Evolutionary conservation across 1,140 invertebrate species (phyloP), one percentile per base, ranked within the genome.

Genomic region (Stenopsyche tienmushanensis): DNA sequence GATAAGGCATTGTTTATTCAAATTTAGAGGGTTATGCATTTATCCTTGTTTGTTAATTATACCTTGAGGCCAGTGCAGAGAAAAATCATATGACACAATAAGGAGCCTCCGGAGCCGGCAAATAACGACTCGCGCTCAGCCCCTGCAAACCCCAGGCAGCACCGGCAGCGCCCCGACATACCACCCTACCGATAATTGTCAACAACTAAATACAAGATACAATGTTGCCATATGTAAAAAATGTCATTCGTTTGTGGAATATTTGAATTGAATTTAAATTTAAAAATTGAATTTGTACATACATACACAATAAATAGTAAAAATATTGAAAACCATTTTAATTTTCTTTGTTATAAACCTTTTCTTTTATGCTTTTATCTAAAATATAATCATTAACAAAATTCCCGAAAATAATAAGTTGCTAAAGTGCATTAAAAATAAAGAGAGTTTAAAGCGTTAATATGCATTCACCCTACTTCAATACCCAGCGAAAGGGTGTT

Each of bases 31-130:
- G n/a, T n/a, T n/a, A n/a, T n/a, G n/a, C n/a, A n/a, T n/a, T n/a
- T n/a, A n/a, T n/a, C n/a, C n/a, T n/a, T n/a, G n/a, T n/a, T n/a
- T 7, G 29, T 34, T 8, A 47, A 5, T 8, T 18, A 8, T 7
- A 47, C 44, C 44, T 47, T 5, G 18, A 47, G 44, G 44, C 44
- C 44, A 15, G 44, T 47, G 44, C 44, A 47, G 18, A 47, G 10
- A 7, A n/a, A 39, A 8, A 39, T 8, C 34, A 39, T 39, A n/a
- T 39, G 34, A 39, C 34, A n/a, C 7, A 39, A n/a, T 8, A 39
- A n/a, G n/a, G 34, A n/a, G n/a, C 7, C 34, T n/a, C n/a, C 18
- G 44, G 8, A 47, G 18, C 8, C 18, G 44, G 44, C 17, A n/a
- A 18, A 8, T 47, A 18, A 20, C 5, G 44, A 47, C 18, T 8